Evolutionary conservation across 1,140 invertebrate genomes (phyloP), one percentile per base, ranked within the genome.

Genomic region (Hydropsyche tenuis): DNA sequence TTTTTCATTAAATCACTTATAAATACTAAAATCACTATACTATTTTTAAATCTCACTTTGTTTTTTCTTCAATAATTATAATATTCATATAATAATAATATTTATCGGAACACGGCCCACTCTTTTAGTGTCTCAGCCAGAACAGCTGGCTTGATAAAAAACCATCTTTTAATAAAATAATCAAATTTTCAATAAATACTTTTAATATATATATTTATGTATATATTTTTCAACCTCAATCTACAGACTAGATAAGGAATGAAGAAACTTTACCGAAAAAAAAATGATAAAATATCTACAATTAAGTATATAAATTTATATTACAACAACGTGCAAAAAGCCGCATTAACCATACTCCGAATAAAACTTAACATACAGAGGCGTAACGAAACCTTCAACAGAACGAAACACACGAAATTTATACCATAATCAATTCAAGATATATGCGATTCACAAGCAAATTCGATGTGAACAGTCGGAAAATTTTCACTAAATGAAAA

Each of bases 41-140:
- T 74, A 74, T 12, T 64, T 74, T 77, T 77, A 77, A 76, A 77
- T 77, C 75, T 77, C 75, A 77, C 75, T 77, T 60, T 70, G 46
- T 48, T 53, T 70, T 70, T 45, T 70, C 16, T 70, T 69, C 22
- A 23, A 20, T 48, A 42, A 48, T 51, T n/a, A 42, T 69, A 27
- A 69, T 69, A 48, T 46, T 69, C 11, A 60, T 60, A 25, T 56
- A 9, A 56, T 56, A 60, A 23, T 25, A 60, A 23, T 23, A 14
- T 60, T 65, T 7, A 70, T 42, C 68, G 68, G 68, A 70, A 51
- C 68, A 70, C 68, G 48, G 37, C 48, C 68, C 68, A 46, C 68
- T 56, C 30, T 45, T 42, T 48, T 23, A 46, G 42, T 60, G 56
- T 60, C 56, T 60, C 56, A 60, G 56, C 56, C 56, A 60, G 56